phyloP scores from a whole-genome alignment of 2,113 vertebrate genomes.

The Coreoperca whiteheadi region DNA sequence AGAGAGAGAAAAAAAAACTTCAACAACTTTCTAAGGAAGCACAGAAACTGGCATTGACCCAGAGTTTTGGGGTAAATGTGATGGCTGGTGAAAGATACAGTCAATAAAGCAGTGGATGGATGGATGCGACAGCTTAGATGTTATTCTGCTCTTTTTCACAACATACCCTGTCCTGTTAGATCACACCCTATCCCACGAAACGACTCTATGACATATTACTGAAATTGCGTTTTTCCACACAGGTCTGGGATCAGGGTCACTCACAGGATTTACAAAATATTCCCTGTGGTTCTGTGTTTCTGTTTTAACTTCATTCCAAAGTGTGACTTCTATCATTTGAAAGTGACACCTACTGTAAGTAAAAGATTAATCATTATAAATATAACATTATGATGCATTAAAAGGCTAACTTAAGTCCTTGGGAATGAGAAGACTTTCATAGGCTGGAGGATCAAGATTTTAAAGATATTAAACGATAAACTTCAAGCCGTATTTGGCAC shows the following conservation, averaged over 20 bases:
- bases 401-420: constrained; percentile 15
- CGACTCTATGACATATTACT: background rate
- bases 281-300: background rate
- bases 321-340: background rate
- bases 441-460: constrained; percentile 44
- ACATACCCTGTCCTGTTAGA: background rate
- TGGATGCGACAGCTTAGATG: constrained; percentile 6
- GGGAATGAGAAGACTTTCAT: constrained; percentile 34
- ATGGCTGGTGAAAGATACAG: background rate
- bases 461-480: constrained; percentile 52
- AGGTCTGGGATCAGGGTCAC: background rate
- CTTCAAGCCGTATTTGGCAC: constrained; percentile 51
- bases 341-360: background rate
- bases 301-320: background rate
- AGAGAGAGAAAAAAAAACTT: constrained; percentile 6
- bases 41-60: background rate
- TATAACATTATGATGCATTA: constrained; percentile 20
- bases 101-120: background rate
- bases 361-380: constrained; percentile 17
- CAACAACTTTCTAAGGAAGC: constrained; percentile 21
- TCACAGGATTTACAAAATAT: background rate
- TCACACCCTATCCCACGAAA: background rate
- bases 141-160: background rate
- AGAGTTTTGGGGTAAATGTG: constrained; percentile 10
- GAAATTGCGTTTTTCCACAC: background rate